Evolutionary conservation across 2,113 vertebrate genomes (phyloP).

Genomic region (Centropus unirufus): DNA sequence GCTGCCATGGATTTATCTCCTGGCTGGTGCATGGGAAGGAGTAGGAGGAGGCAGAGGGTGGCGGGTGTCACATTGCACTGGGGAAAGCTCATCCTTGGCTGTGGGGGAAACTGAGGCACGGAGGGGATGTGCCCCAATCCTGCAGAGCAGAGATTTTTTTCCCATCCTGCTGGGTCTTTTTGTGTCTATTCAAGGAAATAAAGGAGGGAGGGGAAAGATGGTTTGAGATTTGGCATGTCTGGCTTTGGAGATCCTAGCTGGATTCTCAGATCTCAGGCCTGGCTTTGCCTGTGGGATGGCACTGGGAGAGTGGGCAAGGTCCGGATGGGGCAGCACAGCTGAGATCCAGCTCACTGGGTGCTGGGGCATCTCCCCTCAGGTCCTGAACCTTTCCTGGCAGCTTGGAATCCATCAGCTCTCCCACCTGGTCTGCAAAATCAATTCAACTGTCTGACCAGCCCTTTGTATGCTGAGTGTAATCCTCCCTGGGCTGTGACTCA

Average conservation of each 20-base stretch:
- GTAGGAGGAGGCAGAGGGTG: not conserved
- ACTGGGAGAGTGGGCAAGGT: not conserved
- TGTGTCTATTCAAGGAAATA: not conserved
- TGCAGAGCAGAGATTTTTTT: not conserved
- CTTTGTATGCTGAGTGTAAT: accelerated
- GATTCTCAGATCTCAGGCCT: not conserved
- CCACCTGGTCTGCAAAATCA: not conserved
- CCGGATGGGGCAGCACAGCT: accelerated
- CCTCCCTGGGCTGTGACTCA: constrained; percentile 36
- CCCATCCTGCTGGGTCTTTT: not conserved
- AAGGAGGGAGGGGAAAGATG: not conserved
- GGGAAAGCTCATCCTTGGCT: not conserved
- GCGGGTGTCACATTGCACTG: accelerated
- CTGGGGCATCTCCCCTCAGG: not conserved
- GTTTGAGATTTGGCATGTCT: accelerated
- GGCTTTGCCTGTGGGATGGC: not conserved
- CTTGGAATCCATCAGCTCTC: not conserved
- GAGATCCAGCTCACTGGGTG: not conserved
- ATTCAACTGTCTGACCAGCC: not conserved
- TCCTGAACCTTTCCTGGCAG: not conserved
- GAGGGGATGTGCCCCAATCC: not conserved
- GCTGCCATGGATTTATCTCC: not conserved
- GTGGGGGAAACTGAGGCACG: not conserved
- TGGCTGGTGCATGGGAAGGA: not conserved
- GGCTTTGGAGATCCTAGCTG: not conserved